Conservation (phyloP, 2,113 vertebrate species). For the Anhinga rufa region DNA sequence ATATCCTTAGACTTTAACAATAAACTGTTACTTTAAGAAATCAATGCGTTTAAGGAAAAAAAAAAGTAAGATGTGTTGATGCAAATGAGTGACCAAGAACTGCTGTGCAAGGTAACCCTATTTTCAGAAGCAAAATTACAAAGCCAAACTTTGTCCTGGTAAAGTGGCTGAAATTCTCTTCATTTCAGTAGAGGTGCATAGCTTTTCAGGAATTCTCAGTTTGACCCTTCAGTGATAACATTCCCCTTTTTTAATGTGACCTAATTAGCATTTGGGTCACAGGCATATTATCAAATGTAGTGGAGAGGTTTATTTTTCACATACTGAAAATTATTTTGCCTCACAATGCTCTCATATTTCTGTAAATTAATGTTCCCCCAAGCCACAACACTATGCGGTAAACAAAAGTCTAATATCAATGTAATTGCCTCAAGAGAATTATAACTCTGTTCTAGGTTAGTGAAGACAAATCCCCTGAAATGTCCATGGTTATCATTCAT, state of each 20-base stretch:
- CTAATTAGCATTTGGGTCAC: not conserved
- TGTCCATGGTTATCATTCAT: not conserved
- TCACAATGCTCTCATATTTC: not conserved
- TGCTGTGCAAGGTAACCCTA: not conserved
- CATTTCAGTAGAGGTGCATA: not conserved
- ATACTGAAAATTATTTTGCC: not conserved
- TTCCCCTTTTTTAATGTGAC: not conserved
- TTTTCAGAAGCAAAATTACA: not conserved
- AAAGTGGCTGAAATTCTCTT: not conserved
- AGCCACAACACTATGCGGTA: not conserved
- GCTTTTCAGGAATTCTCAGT: not conserved
- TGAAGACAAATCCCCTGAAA: not conserved
- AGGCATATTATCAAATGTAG: not conserved
- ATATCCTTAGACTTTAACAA: not conserved
- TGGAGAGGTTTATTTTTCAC: not conserved
- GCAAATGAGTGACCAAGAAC: not conserved
- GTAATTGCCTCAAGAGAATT: not conserved
- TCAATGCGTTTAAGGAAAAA: not conserved
- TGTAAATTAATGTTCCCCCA: not conserved
- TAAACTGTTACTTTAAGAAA: not conserved
- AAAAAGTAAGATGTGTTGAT: not conserved
- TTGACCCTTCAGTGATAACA: not conserved
- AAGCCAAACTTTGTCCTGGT: not conserved
- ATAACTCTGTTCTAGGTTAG: not conserved
- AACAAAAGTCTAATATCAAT: not conserved